Evolutionary conservation across 2,888 invertebrate genomes (phyloP), one percentile per base, ranked within the genome.

Genomic region (Caradrina kadenii): DNA sequence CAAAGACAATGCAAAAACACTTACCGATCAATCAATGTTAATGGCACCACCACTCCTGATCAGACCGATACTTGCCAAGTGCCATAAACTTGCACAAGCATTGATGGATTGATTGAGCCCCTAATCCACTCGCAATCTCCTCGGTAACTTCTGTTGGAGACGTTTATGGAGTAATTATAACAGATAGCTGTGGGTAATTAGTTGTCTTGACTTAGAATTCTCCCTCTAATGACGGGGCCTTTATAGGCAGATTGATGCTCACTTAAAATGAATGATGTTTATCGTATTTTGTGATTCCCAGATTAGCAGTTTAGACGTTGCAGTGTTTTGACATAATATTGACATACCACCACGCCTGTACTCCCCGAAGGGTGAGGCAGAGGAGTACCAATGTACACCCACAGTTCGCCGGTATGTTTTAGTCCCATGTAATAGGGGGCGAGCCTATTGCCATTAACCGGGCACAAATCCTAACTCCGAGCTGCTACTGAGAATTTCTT

Each of bases 31-130:
- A 78, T 78, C 78, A 79, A 54, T 62, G 58, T 52, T 61, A 50
- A 69, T 26, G 22, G 62, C 63, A 35, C 19, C 26, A 53, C 49
- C 50, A 19, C 49, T 56, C 56, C 22, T 61, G 53, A 79, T 66
- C 56, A 75, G 42, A 21, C 17, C 42, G 26, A 73, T 73, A 75
- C 61, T 75, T 60, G 54, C 35, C 26, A 76, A 71, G 79, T 70
- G 71, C 64, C 79, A 58, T 10, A 35, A 73, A 78, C 72, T 79
- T 64, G 19, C 45, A 69, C 26, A 58, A 72, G 50, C 53, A 62
- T 80, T 82, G 83, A 82, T 82, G 65, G 83, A 82, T 82, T 78
- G 75, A 68, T 64, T 48, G 69, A 62, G 60, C 7, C 50, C 39
- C 54, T 73, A 72, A 79, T 80, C 61, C 54, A 68, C 67, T 80